Percentiles rank a stretch among this genome's conserved stretches.
These are phyloP conservation scores for Bilobella aurantiaca DNA, from an alignment of 1,140 invertebrate species.

Conservation along the genomic window DNA sequence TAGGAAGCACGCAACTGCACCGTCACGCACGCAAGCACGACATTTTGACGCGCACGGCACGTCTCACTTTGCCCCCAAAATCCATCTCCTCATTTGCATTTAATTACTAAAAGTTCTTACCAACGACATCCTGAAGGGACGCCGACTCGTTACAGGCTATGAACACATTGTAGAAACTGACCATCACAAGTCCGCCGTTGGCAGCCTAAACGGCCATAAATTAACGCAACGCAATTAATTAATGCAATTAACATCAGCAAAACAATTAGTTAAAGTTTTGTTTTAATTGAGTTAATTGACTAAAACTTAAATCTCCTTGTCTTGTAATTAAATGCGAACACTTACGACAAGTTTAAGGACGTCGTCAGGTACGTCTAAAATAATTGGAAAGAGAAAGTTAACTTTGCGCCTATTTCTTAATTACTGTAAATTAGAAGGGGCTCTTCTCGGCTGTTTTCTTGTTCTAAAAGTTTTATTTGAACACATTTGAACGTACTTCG, in stretches of 20 bases:
- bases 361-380: constrained; percentile 42
- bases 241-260: no score
- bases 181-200: constrained; percentile 37
- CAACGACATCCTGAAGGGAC: constrained; percentile 43
- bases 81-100: no score
- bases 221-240: not conserved
- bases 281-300: constrained; percentile 2
- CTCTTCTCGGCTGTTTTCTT: no score
- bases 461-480: not conserved
- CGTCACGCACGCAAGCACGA: no score
- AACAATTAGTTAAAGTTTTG: not conserved
- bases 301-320: not conserved
- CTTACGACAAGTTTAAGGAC: constrained; percentile 43
- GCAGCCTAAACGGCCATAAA: constrained; percentile 24
- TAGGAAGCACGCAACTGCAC: no score
- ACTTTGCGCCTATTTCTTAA: not conserved
- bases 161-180: constrained; percentile 36
- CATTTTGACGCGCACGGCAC: no score
- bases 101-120: constrained; percentile 39
- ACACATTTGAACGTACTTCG: not conserved
- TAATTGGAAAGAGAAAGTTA: not conserved
- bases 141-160: constrained; percentile 38
- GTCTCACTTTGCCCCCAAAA: not conserved
- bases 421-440: not conserved
- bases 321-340: no score